A percentile compares a stretch with the other conserved stretches of the same genome.
phyloP scores from a whole-genome alignment of 1,140 invertebrate genomes.

The Hesperophylax magnus region DNA sequence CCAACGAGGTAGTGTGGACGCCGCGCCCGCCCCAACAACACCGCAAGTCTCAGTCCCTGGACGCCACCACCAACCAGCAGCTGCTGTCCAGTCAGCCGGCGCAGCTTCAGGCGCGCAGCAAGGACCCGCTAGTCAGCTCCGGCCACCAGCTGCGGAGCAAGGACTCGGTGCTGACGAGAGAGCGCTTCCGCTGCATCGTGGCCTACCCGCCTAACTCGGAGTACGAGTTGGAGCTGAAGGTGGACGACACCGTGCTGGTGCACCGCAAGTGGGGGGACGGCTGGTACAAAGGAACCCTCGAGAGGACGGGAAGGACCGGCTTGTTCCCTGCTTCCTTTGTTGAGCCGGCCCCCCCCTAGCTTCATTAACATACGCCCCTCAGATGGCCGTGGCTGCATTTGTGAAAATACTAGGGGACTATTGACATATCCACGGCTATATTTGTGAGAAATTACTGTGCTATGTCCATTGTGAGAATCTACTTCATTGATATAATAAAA shows the following conservation, averaged over 20 bases:
- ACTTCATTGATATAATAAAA: too few relatives aligned
- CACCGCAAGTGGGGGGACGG: conserved; percentile 94
- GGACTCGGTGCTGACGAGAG: conserved; percentile 72
- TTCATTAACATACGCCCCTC: too few relatives aligned
- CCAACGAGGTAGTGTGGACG: conserved; percentile 2
- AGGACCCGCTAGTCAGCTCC: too few relatives aligned
- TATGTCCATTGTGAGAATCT: too few relatives aligned
- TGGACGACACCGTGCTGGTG: conserved; percentile 93
- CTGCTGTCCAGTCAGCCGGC: too few relatives aligned
- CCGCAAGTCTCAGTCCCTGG: conserved; percentile 85
- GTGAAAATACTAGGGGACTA: too few relatives aligned
- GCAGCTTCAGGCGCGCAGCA: too few relatives aligned
- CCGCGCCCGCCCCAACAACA: conserved; percentile 67
- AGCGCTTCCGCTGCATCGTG: conserved; percentile 90
- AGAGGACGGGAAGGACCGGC: conserved; percentile 91
- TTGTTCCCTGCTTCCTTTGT: conserved; percentile 96
- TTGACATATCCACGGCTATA: too few relatives aligned
- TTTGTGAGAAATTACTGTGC: too few relatives aligned
- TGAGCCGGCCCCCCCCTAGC: conserved; percentile 67
- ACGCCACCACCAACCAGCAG: conserved; percentile 66
- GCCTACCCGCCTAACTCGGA: conserved; percentile 96
- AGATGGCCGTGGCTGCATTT: too few relatives aligned
- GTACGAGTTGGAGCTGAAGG: conserved; percentile 89
- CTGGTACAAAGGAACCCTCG: conserved; percentile 94
- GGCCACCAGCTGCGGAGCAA: conserved; percentile 67